These are phyloP conservation scores for Mionectes olivaceus DNA, from an alignment of 2,797 vertebrate genomes.

Conservation along the genomic window DNA sequence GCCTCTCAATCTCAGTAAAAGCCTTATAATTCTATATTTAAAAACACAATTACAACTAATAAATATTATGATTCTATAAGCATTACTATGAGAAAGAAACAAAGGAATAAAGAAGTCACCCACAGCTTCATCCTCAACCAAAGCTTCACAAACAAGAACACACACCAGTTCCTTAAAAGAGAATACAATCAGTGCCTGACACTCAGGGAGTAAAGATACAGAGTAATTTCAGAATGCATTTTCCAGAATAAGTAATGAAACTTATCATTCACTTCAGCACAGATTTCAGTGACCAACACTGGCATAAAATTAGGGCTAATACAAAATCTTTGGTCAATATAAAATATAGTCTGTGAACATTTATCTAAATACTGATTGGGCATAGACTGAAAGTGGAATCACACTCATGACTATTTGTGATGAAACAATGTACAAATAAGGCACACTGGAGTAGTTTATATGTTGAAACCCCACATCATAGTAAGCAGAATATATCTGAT, in stretches of 20 bases:
- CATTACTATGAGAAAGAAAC: not conserved
- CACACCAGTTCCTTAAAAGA: not conserved
- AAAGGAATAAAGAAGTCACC: not conserved
- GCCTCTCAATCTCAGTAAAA: conserved; percentile 28
- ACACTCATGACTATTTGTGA: not conserved
- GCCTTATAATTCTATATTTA: conserved; percentile 16
- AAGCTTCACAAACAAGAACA: not conserved
- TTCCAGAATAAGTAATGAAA: not conserved
- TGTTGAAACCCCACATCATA: not conserved
- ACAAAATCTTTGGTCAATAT: not conserved
- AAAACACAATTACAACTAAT: conserved; percentile 7
- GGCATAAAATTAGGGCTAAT: not conserved
- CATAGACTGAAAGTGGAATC: not conserved
- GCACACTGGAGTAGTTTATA: not conserved
- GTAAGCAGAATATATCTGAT: not conserved
- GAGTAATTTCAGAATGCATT: not conserved
- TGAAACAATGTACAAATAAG: not conserved
- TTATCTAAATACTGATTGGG: not conserved
- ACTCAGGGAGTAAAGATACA: not conserved
- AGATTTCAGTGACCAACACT: not conserved
- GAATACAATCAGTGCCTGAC: fast-evolving
- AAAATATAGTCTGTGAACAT: not conserved
- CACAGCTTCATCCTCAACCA: not conserved
- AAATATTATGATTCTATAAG: not conserved
- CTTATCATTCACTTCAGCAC: not conserved